Evolutionary conservation across 2,113 vertebrate genomes (phyloP).

Genomic region (Pterocles gutturalis): DNA sequence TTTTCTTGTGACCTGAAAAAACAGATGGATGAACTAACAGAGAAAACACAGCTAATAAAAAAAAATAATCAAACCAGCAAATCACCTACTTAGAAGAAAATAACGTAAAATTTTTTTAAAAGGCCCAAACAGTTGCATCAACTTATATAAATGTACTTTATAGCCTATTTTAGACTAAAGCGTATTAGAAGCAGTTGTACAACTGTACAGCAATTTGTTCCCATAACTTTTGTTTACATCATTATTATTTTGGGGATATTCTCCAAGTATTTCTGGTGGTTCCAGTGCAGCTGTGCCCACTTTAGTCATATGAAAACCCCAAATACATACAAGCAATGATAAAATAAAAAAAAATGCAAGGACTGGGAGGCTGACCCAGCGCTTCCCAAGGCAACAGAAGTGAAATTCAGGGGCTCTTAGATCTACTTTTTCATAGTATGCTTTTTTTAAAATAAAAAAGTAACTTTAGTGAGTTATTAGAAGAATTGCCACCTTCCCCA

Average conservation of each 20-base stretch:
- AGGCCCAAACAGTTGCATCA: neutral
- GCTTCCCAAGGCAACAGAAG: neutral
- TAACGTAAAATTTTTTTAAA: neutral
- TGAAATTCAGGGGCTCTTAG: neutral
- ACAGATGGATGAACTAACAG: neutral
- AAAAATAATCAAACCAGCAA: neutral
- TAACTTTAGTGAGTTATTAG: conserved; percentile 28
- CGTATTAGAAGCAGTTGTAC: neutral
- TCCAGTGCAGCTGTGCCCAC: neutral
- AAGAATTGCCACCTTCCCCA: conserved; percentile 74
- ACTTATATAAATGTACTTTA: neutral
- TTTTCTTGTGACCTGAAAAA: conserved; percentile 82
- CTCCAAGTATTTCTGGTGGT: neutral
- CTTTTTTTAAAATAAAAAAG: neutral
- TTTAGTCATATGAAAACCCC: neutral
- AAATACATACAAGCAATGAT: neutral
- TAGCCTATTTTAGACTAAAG: neutral
- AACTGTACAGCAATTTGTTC: neutral
- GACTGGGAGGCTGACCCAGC: neutral
- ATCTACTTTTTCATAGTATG: neutral
- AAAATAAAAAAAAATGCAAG: neutral
- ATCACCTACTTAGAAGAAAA: neutral
- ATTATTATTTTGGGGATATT: neutral
- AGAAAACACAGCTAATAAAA: neutral
- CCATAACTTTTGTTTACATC: neutral